These are phyloP conservation scores for Gyrodactylus bullatarudis DNA, from an alignment of 1,140 invertebrate species.

Conservation along the genomic window DNA sequence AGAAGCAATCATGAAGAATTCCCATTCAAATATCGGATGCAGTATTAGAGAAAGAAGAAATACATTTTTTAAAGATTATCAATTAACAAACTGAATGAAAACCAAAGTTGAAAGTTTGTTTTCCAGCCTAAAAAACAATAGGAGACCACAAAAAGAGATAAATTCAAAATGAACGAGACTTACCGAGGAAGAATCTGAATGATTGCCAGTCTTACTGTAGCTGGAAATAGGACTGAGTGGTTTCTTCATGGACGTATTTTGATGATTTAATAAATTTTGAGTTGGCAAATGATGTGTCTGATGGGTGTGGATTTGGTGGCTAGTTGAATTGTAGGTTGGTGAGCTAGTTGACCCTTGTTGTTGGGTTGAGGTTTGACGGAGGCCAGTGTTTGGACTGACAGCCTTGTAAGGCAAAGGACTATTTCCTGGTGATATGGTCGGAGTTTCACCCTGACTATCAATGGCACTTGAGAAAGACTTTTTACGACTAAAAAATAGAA, in stretches of 20 bases:
- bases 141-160: too few relatives aligned
- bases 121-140: too few relatives aligned
- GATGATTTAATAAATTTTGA: neutral
- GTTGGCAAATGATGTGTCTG: neutral
- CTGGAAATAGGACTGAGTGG: neutral
- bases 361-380: neutral
- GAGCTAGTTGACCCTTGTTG: neutral
- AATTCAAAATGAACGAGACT: too few relatives aligned
- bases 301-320: neutral
- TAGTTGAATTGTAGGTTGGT: neutral
- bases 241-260: neutral
- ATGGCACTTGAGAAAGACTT: conserved; percentile 7
- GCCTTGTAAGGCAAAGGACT: neutral
- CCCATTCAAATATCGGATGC: neutral
- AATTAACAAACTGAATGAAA: neutral
- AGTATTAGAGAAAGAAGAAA: neutral
- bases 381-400: neutral
- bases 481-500: conserved; percentile 7
- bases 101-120: too few relatives aligned
- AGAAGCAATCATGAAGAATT: neutral
- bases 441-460: neutral
- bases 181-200: neutral
- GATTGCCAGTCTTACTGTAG: neutral
- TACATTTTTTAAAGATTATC: neutral
- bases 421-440: neutral